Evolutionary conservation across 2,888 invertebrate genomes (phyloP).

Genomic region (Phorcus lineatus): DNA sequence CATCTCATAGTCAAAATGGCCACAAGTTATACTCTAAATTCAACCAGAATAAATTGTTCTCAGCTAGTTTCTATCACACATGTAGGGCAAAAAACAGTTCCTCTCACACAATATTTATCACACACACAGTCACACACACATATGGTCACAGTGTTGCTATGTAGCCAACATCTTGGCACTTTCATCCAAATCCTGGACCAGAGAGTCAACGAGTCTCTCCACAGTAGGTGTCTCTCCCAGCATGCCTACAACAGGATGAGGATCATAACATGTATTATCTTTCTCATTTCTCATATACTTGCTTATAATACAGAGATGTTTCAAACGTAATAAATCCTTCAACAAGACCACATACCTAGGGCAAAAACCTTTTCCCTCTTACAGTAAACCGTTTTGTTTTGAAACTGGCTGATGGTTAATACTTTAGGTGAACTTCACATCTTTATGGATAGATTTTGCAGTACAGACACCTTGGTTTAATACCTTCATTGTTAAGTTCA

Average conservation of each 20-base stretch:
- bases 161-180: background rate
- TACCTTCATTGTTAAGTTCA: no score
- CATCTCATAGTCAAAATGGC: no score
- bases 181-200: slow-evolving; percentile 78
- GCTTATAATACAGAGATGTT: background rate
- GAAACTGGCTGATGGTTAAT: no score
- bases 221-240: slow-evolving; percentile 86
- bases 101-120: background rate
- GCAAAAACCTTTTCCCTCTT: no score
- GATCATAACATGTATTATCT: background rate
- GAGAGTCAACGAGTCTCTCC: slow-evolving; percentile 85
- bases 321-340: no score
- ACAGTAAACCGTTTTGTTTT: no score
- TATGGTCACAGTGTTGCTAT: background rate
- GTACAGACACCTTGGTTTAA: no score
- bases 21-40: background rate
- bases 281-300: no score
- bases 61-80: background rate
- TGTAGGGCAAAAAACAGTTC: background rate
- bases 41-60: background rate
- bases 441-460: no score
- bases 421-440: no score
- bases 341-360: no score
- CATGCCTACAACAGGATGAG: slow-evolving; percentile 79
- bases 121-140: background rate